Base-by-base conservation (phyloP, 2,888 invertebrate genomes). In the Chirona hameri region DNA sequence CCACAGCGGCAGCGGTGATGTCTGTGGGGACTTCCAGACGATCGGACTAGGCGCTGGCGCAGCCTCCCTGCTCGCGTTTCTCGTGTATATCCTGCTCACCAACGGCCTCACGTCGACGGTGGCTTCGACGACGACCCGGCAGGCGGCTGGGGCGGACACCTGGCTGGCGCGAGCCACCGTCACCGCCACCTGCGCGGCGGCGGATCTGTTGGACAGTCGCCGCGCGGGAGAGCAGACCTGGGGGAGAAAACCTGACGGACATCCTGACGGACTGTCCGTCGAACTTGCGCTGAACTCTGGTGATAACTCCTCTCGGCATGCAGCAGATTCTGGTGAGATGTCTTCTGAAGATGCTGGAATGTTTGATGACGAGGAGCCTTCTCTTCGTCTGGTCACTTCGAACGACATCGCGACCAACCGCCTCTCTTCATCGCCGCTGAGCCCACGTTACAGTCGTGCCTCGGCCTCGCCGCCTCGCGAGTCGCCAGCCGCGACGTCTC, bases 21-120 rank as follows among this genome's bases (percentile, higher is more conserved):
- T 10, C 15, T 76, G 76, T 24, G 76, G 76, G 0, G 46, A 76
- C 39, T 76, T 76, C 76, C 76, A 76, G 76, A 76, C 76, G 24
- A 76, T 76, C 76, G 76, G 76, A 39, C 1, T 76, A 3, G 76
- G 76, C 21, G 76, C 76, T 9, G 76, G 76, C 39, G 76, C 76
- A 24, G 76, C 76, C 76, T 76, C 76, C 7, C 76, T 76, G 39
- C 46, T 76, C 10, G 76, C 76, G 10, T 76, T 76, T 24, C 39
- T 39, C 39, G 24, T 76, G 39, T 76, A 76, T 10, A 39, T 76
- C 24, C 76, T 76, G 76, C 76, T 76, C 46, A 76, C 39, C 76
- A 76, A 31, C 76, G 1, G 27, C n/a, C n/a, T n/a, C 10, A 65
- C 65, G 27, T n/a, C 65, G 10, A 65, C 52, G 29, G 15, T 31